A percentile compares a stretch with the other conserved stretches of the same genome.
Evolutionary conservation across 2,113 vertebrate genomes (phyloP).

Genomic region (Spea bombifrons): DNA sequence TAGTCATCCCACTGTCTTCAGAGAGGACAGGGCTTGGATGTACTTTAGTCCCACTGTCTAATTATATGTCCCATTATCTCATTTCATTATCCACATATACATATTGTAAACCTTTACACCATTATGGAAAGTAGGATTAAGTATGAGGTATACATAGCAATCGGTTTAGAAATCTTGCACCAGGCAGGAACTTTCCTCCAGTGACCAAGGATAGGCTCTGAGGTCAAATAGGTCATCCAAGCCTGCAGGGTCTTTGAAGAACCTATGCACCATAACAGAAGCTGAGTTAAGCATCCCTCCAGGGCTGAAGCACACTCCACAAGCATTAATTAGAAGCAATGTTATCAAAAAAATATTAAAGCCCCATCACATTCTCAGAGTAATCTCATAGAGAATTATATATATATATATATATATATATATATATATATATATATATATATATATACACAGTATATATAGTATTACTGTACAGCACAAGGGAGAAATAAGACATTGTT

Average conservation of each 20-base stretch:
- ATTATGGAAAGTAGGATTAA: neutral
- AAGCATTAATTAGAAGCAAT: conserved; percentile 10
- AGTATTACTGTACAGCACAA: too few relatives aligned
- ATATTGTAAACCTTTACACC: neutral
- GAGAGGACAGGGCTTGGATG: too few relatives aligned
- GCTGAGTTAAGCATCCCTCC: neutral
- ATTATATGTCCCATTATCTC: too few relatives aligned
- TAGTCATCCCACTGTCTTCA: too few relatives aligned
- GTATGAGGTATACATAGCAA: neutral
- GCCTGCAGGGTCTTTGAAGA: conserved; percentile 6
- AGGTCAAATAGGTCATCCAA: conserved; percentile 4
- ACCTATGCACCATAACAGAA: neutral
- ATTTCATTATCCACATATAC: neutral
- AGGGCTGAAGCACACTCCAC: conserved; percentile 2
- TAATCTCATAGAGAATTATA: too few relatives aligned
- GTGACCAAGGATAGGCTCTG: neutral
- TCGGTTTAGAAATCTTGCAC: neutral
- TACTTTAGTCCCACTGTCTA: too few relatives aligned
- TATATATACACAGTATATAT: too few relatives aligned
- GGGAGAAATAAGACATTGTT: too few relatives aligned
- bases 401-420: too few relatives aligned
- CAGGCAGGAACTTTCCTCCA: neutral
- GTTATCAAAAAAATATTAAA: neutral
- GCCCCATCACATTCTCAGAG: too few relatives aligned
- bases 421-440: too few relatives aligned